Conservation (phyloP, 35 echinoderm and acorn worm species). For the Strongylocentrotus purpuratus region DNA sequence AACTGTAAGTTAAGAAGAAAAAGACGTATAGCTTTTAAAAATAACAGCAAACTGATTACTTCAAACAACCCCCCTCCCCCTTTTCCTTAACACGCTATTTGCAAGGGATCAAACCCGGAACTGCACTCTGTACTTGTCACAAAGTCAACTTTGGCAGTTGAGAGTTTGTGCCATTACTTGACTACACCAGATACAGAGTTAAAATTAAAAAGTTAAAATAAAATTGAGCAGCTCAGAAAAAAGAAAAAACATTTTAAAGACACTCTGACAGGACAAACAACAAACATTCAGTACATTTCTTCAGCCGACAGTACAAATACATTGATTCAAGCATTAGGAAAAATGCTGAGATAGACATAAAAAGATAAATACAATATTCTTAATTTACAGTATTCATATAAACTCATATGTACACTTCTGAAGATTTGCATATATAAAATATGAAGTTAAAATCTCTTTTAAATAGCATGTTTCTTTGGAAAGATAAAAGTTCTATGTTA, state of each 20-base stretch:
- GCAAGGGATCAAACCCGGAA: too few relatives aligned
- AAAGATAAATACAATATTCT: slow-evolving; percentile 8
- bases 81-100: too few relatives aligned
- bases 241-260: background rate
- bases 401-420: slow-evolving; percentile 43
- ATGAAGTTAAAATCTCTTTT: slow-evolving; percentile 18
- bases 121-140: too few relatives aligned
- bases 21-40: too few relatives aligned
- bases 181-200: too few relatives aligned
- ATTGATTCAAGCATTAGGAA: background rate
- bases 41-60: too few relatives aligned
- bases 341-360: background rate
- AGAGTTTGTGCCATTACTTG: too few relatives aligned
- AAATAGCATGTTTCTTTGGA: slow-evolving; percentile 51
- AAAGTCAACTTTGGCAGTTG: background rate
- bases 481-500: background rate
- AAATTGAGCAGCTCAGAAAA: background rate
- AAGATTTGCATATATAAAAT: slow-evolving; percentile 33
- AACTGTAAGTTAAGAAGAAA: too few relatives aligned
- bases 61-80: too few relatives aligned
- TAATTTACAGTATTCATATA: slow-evolving; percentile 50
- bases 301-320: background rate
- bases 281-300: background rate
- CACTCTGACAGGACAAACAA: background rate
- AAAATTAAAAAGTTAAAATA: too few relatives aligned